Percentiles rank a stretch among this genome's conserved stretches.
These are phyloP conservation scores for Onchidella celtica DNA, from an alignment of 2,888 invertebrate species.

Conservation along the genomic window DNA sequence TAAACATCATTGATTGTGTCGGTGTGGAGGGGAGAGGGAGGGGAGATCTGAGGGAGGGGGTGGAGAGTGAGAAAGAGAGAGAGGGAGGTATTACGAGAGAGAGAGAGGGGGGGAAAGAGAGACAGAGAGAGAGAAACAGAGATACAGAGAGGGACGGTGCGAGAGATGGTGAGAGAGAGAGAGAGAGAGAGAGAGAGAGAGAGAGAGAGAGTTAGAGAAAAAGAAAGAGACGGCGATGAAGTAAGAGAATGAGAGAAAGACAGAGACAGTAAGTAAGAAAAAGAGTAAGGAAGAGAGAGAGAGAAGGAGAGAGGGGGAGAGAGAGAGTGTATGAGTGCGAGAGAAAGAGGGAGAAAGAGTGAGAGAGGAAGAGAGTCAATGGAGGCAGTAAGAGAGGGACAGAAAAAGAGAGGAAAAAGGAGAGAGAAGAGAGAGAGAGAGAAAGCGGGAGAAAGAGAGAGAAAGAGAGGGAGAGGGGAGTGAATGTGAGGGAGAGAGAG, in stretches of 20 bases:
- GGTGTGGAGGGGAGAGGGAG: too few relatives aligned
- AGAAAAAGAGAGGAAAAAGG: not conserved
- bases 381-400: slow-evolving; percentile 10
- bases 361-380: not conserved
- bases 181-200: slow-evolving; percentile 14
- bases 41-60: too few relatives aligned
- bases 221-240: slow-evolving; percentile 10
- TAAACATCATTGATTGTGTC: too few relatives aligned
- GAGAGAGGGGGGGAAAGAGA: too few relatives aligned
- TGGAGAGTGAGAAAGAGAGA: too few relatives aligned
- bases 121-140: too few relatives aligned
- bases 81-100: too few relatives aligned
- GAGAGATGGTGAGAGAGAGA: too few relatives aligned
- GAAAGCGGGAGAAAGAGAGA: slow-evolving; percentile 9
- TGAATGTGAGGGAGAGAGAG: slow-evolving; percentile 3
- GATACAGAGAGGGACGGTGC: too few relatives aligned
- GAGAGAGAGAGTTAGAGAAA: slow-evolving; percentile 29
- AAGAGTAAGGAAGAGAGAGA: not conserved
- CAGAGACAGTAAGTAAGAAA: not conserved
- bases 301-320: slow-evolving; percentile 13
- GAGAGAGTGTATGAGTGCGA: too few relatives aligned
- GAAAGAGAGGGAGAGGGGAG: slow-evolving; percentile 3
- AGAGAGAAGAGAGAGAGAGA: not conserved
- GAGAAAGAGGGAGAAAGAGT: too few relatives aligned
- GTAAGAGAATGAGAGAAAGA: too few relatives aligned